A percentile compares a stretch with the other conserved stretches of the same genome.
These are phyloP conservation scores for Hyperopisus bebe DNA, from an alignment of 2,113 vertebrate genomes.

Conservation along the genomic window DNA sequence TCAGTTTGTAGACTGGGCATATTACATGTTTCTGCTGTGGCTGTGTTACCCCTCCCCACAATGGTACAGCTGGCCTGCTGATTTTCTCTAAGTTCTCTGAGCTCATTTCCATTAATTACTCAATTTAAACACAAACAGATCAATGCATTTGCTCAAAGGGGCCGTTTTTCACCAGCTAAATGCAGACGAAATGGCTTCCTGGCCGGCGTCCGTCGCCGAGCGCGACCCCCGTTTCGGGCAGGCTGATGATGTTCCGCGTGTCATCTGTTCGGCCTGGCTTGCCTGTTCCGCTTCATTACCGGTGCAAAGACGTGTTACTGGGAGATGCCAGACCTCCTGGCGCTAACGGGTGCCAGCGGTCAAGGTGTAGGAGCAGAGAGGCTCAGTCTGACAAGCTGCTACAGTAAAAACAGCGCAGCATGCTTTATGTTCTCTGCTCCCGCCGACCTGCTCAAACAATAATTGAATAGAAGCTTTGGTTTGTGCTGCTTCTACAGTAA, in stretches of 20 bases:
- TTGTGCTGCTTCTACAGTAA: not conserved
- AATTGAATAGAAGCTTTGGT: not conserved
- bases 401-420: not conserved
- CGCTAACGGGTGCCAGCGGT: not conserved
- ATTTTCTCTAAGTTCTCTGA: constrained; percentile 57
- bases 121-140: constrained; percentile 57
- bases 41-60: constrained; percentile 36
- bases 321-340: not conserved
- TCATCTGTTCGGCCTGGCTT: not conserved
- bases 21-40: not conserved
- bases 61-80: constrained; percentile 35
- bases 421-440: not conserved
- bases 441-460: not conserved
- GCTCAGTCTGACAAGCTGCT: not conserved
- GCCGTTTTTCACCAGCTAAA: constrained; percentile 57
- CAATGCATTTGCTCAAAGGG: constrained; percentile 48
- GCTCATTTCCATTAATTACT: constrained; percentile 57
- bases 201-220: constrained; percentile 39
- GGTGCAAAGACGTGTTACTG: not conserved
- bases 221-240: no score
- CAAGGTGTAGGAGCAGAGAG: not conserved
- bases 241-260: no score
- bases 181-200: constrained; percentile 27
- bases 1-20: constrained; percentile 23
- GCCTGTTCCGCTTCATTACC: not conserved